Evolutionary conservation across 2,888 invertebrate genomes (phyloP).

Genomic region (Notodromas monacha): DNA sequence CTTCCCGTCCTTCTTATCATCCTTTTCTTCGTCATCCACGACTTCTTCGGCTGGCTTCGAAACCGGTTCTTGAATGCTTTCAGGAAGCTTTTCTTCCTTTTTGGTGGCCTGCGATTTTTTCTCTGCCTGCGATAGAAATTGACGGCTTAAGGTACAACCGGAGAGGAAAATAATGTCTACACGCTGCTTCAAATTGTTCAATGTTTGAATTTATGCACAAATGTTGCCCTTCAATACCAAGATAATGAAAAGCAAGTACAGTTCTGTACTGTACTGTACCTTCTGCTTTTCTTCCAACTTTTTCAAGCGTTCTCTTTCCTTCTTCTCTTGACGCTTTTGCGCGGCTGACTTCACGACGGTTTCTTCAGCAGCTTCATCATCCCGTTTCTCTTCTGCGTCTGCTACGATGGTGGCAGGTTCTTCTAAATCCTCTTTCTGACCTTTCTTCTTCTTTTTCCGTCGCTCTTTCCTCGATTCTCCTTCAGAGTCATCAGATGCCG

Average conservation of each 20-base stretch:
- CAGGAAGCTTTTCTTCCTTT: not conserved
- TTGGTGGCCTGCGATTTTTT: too few species aligned
- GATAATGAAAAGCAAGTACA: too few species aligned
- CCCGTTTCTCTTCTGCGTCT: constrained; percentile 13
- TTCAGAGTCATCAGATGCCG: too few species aligned
- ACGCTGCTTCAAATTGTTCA: too few species aligned
- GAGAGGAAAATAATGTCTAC: constrained; percentile 6
- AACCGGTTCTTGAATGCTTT: constrained; percentile 10
- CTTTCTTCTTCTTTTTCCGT: constrained; percentile 8
- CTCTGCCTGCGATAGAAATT: too few species aligned
- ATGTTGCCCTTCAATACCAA: too few species aligned
- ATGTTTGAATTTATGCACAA: too few species aligned
- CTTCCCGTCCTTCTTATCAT: constrained; percentile 6
- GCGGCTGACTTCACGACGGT: constrained; percentile 40
- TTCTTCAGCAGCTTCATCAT: constrained; percentile 23
- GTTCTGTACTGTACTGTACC: too few species aligned
- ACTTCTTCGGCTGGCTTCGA: constrained; percentile 7
- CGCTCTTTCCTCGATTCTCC: not conserved
- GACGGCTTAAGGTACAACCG: too few species aligned
- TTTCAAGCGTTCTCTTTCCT: constrained; percentile 31
- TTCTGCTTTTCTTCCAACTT: constrained; percentile 28
- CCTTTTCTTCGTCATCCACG: constrained; percentile 12
- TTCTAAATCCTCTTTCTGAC: constrained; percentile 8
- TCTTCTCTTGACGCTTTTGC: constrained; percentile 63
- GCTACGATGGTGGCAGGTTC: constrained; percentile 7